Conservation (phyloP, 2,797 vertebrate genomes). For the Onychomys leucogaster region DNA sequence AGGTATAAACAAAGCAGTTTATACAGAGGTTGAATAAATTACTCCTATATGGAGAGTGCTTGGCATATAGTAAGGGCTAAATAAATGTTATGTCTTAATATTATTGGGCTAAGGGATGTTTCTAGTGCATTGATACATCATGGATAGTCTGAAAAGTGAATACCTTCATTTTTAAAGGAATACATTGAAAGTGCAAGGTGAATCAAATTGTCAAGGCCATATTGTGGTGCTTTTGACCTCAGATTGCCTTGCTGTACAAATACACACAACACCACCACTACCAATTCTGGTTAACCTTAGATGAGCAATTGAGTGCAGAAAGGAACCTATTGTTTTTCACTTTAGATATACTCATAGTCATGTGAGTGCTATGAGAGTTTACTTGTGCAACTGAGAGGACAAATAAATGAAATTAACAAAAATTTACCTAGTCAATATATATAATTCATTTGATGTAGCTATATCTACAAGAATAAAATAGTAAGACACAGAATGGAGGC, state of each 20-base stretch:
- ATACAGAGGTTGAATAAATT: not conserved
- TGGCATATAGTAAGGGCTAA: not conserved
- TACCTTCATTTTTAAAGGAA: not conserved
- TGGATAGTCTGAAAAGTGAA: not conserved
- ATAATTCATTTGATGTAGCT: not conserved
- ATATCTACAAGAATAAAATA: not conserved
- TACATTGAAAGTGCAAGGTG: not conserved
- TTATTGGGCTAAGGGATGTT: not conserved
- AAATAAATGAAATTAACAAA: not conserved
- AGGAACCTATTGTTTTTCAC: not conserved
- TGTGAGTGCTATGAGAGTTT: not conserved
- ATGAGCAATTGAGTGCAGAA: not conserved
- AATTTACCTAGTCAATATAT: not conserved
- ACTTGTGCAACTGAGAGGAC: not conserved
- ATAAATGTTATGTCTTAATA: not conserved
- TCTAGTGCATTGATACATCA: not conserved
- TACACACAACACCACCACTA: not conserved
- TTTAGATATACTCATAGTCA: not conserved
- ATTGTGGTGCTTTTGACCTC: not conserved
- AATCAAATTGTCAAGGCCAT: not conserved
- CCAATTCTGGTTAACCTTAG: not conserved
- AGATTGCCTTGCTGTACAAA: not conserved
- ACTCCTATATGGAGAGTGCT: not conserved
- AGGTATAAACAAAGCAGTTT: not conserved
- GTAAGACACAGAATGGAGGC: not conserved